Percentiles rank a stretch among this genome's conserved stretches.
Conservation (phyloP, 2,113 vertebrate genomes). For the Siphamia tubifer region DNA sequence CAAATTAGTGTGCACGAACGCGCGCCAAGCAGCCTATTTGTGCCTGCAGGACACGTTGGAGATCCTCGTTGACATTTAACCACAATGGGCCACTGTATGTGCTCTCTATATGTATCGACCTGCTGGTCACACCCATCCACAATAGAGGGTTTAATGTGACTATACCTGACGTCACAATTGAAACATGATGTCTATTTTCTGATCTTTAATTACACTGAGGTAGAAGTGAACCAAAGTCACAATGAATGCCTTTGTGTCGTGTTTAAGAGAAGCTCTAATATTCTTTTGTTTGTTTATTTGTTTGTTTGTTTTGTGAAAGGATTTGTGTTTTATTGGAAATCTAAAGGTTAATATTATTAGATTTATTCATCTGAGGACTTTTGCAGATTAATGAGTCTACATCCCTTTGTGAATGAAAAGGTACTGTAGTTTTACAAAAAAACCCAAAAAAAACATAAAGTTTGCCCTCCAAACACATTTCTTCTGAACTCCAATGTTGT, state of each 20-base stretch:
- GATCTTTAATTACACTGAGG: too few species aligned
- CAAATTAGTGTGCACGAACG: conserved; percentile 52
- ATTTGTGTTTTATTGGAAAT: background rate
- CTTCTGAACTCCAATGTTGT: background rate
- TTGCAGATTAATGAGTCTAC: background rate
- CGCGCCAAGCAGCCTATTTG: conserved; percentile 26
- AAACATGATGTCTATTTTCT: too few species aligned
- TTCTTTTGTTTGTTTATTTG: too few species aligned
- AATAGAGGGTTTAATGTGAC: background rate
- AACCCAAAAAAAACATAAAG: background rate
- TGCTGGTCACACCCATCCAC: conserved; percentile 23
- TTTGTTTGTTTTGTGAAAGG: too few species aligned
- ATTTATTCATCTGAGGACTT: background rate
- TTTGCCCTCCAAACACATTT: background rate
- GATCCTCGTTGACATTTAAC: conserved; percentile 61
- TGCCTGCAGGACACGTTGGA: conserved; percentile 23
- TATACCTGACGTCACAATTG: background rate
- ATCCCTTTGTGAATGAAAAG: background rate
- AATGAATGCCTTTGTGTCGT: too few species aligned
- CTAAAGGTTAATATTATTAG: background rate
- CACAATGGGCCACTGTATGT: conserved; percentile 29
- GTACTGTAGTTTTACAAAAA: background rate
- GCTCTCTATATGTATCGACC: conserved; percentile 12
- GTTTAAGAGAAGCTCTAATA: too few species aligned
- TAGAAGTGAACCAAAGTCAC: too few species aligned